Percentiles rank a stretch among this genome's conserved stretches.
phyloP scores from a whole-genome alignment of 2,113 vertebrate species.

The Lagopus muta region DNA sequence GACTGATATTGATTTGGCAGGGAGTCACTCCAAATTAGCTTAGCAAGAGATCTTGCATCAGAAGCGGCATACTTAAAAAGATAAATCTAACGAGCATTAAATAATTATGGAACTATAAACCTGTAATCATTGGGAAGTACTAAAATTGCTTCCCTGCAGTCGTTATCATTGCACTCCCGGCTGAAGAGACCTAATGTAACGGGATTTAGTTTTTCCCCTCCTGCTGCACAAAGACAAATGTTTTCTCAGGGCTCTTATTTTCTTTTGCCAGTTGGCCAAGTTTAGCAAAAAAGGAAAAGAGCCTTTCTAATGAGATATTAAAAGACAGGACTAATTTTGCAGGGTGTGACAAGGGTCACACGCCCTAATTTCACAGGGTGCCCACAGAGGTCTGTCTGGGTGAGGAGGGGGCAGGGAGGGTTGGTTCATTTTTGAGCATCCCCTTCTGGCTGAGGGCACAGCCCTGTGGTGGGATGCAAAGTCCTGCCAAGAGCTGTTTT shows the following conservation, averaged over 20 bases:
- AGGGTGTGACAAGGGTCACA: not conserved
- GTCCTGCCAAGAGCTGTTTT: conserved; percentile 23
- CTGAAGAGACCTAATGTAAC: not conserved
- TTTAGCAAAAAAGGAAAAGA: not conserved
- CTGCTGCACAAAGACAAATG: not conserved
- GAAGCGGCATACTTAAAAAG: conserved; percentile 42
- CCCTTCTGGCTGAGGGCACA: not conserved
- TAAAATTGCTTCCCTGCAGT: conserved; percentile 25
- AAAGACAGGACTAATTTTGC: not conserved
- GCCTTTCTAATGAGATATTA: not conserved
- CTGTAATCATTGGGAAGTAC: conserved; percentile 43
- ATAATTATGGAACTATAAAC: conserved; percentile 59
- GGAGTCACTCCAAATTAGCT: conserved; percentile 63
- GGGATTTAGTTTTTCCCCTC: not conserved
- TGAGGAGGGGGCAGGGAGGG: not conserved
- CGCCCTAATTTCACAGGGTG: not conserved
- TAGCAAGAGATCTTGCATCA: conserved; percentile 55
- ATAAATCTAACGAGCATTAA: conserved; percentile 57
- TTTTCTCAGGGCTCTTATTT: not conserved
- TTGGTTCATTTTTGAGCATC: not conserved
- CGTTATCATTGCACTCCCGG: not conserved
- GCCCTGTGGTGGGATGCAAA: not conserved
- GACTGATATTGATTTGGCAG: conserved; percentile 79
- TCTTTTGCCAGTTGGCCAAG: not conserved
- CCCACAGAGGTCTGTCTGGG: not conserved